Evolutionary conservation across 2,113 vertebrate genomes (phyloP).

Genomic region (Dicerorhinus sumatrensis): DNA sequence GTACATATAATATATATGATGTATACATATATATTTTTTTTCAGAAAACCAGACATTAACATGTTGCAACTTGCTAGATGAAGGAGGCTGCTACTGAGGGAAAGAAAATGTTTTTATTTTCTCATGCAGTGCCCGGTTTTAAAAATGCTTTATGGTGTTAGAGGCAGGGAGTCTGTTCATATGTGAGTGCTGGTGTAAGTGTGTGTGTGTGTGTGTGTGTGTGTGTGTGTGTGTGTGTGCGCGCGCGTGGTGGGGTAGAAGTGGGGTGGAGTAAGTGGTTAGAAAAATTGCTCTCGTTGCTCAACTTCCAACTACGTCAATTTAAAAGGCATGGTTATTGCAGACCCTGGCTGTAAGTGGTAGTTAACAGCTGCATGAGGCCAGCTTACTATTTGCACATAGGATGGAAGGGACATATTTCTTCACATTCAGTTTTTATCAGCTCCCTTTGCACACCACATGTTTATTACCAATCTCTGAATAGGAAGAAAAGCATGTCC

Average conservation of each 20-base stretch:
- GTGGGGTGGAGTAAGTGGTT: accelerated
- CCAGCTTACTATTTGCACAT: not conserved
- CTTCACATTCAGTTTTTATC: not conserved
- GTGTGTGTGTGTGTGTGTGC: too few species aligned
- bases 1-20: too few species aligned
- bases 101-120: not conserved
- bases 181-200: not conserved
- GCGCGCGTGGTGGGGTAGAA: not conserved
- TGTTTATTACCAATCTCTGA: not conserved
- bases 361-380: not conserved
- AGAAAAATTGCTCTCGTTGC: not conserved
- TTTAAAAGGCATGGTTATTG: not conserved
- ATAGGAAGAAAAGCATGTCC: not conserved
- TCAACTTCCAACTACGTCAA: not conserved
- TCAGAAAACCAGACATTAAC: not conserved
- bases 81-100: not conserved
- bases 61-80: not conserved
- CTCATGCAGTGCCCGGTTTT: not conserved
- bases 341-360: not conserved
- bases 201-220: not conserved
- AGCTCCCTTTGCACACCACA: not conserved
- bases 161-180: not conserved
- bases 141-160: not conserved
- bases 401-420: not conserved
- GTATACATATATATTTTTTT: too few species aligned